Conservation (phyloP, 2,888 invertebrate species). For the Sussaba pulchella region DNA sequence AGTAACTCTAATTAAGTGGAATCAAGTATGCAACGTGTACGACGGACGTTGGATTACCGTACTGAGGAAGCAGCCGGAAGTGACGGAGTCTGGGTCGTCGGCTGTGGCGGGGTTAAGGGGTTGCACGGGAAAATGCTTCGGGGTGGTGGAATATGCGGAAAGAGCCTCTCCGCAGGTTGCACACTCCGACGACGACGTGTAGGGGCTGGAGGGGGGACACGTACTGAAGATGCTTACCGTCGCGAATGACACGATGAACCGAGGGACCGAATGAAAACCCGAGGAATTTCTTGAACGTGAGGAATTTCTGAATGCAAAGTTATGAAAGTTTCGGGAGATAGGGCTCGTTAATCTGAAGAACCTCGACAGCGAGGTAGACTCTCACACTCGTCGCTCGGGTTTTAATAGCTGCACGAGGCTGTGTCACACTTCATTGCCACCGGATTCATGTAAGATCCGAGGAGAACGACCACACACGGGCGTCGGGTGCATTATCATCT, state of each 20-base stretch:
- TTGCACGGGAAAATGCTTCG: constrained; percentile 12
- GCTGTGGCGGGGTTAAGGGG: not conserved
- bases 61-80: constrained; percentile 32
- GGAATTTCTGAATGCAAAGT: constrained; percentile 68
- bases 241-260: constrained; percentile 37
- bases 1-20: constrained; percentile 80
- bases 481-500: not conserved
- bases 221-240: not conserved
- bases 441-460: not conserved
- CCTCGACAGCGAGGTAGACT: not conserved
- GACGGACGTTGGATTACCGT: constrained; percentile 69
- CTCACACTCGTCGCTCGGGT: not conserved
- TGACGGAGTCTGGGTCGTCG: constrained; percentile 26
- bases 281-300: constrained; percentile 6
- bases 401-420: not conserved
- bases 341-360: constrained; percentile 65
- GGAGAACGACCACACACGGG: not conserved
- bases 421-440: constrained; percentile 11
- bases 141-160: not conserved
- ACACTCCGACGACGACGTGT: not conserved
- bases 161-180: not conserved
- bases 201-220: not conserved
- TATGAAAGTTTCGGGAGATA: constrained; percentile 71
- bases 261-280: constrained; percentile 53
- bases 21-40: constrained; percentile 78